phyloP scores from a whole-genome alignment of 1,140 invertebrate genomes.

The Chlorops oryzae region DNA sequence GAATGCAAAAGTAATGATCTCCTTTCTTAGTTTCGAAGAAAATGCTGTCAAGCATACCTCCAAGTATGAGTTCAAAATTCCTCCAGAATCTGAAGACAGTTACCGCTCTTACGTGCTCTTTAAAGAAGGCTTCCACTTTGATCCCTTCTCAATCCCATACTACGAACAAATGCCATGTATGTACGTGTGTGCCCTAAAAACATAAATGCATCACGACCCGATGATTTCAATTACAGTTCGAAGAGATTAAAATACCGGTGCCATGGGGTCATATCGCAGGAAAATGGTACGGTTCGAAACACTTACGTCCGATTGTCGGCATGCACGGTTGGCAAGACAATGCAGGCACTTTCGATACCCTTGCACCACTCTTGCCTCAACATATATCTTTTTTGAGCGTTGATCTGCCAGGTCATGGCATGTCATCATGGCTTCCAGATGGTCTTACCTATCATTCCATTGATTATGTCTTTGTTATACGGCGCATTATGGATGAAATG shows the following conservation, averaged over 20 bases:
- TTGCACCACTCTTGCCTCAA: conserved; percentile 57
- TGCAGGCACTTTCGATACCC: conserved; percentile 63
- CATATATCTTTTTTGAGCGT: conserved; percentile 59
- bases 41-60: too few species aligned
- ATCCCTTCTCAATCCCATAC: too few species aligned
- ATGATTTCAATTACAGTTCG: conserved; percentile 43
- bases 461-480: conserved; percentile 53
- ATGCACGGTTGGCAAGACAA: conserved; percentile 76
- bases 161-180: too few species aligned
- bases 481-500: conserved; percentile 57
- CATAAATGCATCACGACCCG: too few species aligned
- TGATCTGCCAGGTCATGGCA: conserved; percentile 66
- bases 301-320: conserved; percentile 59
- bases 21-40: too few species aligned
- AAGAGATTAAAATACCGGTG: conserved; percentile 60
- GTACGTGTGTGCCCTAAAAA: too few species aligned
- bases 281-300: conserved; percentile 62
- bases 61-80: too few species aligned
- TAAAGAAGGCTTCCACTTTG: too few species aligned
- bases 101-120: too few species aligned
- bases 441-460: conserved; percentile 58
- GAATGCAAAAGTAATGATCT: too few species aligned
- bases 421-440: conserved; percentile 59
- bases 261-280: conserved; percentile 61
- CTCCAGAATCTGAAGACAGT: too few species aligned